A percentile compares a stretch with the other conserved stretches of the same genome.
These are phyloP conservation scores for Ophion slaviceki DNA, from an alignment of 2,888 invertebrate genomes.

Conservation along the genomic window DNA sequence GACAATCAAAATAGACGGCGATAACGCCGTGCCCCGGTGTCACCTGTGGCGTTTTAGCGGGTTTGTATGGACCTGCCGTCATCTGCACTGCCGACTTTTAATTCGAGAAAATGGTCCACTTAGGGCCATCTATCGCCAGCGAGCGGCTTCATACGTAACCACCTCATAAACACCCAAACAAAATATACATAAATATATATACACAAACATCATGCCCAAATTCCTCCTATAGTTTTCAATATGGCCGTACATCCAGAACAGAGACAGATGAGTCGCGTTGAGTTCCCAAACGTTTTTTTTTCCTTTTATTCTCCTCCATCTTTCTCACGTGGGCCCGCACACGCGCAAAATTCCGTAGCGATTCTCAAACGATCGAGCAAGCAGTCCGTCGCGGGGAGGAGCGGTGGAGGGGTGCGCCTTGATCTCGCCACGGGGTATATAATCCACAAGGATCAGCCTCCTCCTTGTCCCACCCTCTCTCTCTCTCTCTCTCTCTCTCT, in stretches of 20 bases:
- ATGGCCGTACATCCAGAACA: conserved; percentile 26
- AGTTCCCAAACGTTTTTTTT: conserved; percentile 22
- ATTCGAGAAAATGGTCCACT: too few relatives aligned
- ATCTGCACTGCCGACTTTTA: too few relatives aligned
- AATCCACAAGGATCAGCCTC: conserved; percentile 59
- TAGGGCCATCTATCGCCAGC: too few relatives aligned
- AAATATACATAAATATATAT: conserved; percentile 6
- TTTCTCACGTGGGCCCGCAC: conserved; percentile 42
- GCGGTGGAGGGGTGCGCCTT: conserved; percentile 50
- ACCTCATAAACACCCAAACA: too few relatives aligned
- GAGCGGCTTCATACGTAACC: background rate
- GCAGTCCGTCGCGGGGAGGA: conserved; percentile 27
- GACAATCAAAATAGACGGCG: too few relatives aligned
- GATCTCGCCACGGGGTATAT: conserved; percentile 67
- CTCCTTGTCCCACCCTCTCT: background rate
- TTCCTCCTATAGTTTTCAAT: conserved; percentile 59
- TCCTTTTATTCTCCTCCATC: background rate
- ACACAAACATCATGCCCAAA: conserved; percentile 29
- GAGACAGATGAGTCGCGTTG: conserved; percentile 31
- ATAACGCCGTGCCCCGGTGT: too few relatives aligned
- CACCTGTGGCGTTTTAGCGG: too few relatives aligned
- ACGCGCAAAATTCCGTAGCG: conserved; percentile 56
- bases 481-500: background rate
- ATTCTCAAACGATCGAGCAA: conserved; percentile 54
- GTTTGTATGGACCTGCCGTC: too few relatives aligned